Evolutionary conservation across 2,888 invertebrate genomes (phyloP), one percentile per base, ranked within the genome.

Genomic region (Ypsolopha scabrella): DNA sequence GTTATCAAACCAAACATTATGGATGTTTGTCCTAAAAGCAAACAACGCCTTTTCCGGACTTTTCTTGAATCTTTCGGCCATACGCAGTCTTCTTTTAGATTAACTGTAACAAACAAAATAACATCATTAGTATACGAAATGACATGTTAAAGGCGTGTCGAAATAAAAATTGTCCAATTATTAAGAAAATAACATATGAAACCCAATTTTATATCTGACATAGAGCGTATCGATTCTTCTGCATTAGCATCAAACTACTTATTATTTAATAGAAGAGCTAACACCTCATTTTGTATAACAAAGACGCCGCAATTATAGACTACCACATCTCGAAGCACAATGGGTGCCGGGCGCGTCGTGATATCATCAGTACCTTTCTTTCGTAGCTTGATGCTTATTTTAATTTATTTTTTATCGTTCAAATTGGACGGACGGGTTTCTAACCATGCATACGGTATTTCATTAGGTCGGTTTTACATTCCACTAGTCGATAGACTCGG

Each of bases 221-320:
- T 57, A 53, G 58, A 58, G 58, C 58, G 62, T 67, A 72, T 73
- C 70, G 68, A 65, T 70, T 64, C 45, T 37, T 14, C 68, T 64
- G 64, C 53, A 54, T 65, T 62, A 61, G 65, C 62, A 72, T 72
- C 70, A 62, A 75, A 74, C 77, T 72, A 75, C 76, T 80, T 80
- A 80, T 81, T 82, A 82, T 80, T 80, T 80, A 82, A 83, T 81
- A 80, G 75, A 72, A 77, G 72, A 81, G 77, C 80, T 81, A 82
- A 83, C 85, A 85, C 83, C 77, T 85, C 82, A 83, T 85, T 85
- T 83, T 80, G 72, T 79, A 70, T 81, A 79, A 83, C 82, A 86
- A 86, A 82, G 80, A 74, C 59, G 62, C 75, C 75, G 78, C 83
- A 83, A 83, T 86, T 86, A 82, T 77, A 75, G 70, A 70, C 74